Percentiles rank a stretch among this genome's conserved stretches.
Evolutionary conservation across 2,797 vertebrate species (phyloP).

Genomic region (Okamejei kenojei): DNA sequence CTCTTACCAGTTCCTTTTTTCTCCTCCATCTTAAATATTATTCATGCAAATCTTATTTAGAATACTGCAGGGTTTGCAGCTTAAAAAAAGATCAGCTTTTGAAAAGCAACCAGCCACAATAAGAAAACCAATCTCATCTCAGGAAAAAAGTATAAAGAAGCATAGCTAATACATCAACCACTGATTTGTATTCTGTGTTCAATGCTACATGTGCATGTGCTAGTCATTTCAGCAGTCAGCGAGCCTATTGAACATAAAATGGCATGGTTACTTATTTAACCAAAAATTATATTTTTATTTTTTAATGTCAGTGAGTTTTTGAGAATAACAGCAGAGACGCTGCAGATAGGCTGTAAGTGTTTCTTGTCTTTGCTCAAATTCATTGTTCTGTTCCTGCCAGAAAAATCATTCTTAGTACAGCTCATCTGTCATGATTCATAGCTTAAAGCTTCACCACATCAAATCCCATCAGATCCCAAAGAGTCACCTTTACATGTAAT

Average conservation of each 20-base stretch:
- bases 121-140: not conserved
- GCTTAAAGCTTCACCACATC: not conserved
- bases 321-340: not conserved
- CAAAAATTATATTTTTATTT: not conserved
- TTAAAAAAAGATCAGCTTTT: slow-evolving; percentile 12
- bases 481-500: not conserved
- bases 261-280: not conserved
- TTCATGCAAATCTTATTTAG: not conserved
- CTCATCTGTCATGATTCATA: not conserved
- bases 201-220: not conserved
- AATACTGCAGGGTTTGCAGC: not conserved
- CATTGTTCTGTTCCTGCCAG: not conserved
- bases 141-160: not conserved
- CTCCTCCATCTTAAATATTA: too few relatives aligned
- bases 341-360: not conserved
- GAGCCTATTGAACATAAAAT: not conserved
- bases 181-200: not conserved
- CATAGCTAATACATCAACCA: not conserved
- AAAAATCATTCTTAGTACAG: not conserved
- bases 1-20: too few relatives aligned
- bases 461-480: slow-evolving; percentile 1
- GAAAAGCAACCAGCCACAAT: not conserved
- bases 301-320: not conserved
- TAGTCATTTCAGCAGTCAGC: not conserved
- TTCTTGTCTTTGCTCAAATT: not conserved